Evolutionary conservation across 2,797 vertebrate species (phyloP).

Genomic region (Lacerta bilineata): DNA sequence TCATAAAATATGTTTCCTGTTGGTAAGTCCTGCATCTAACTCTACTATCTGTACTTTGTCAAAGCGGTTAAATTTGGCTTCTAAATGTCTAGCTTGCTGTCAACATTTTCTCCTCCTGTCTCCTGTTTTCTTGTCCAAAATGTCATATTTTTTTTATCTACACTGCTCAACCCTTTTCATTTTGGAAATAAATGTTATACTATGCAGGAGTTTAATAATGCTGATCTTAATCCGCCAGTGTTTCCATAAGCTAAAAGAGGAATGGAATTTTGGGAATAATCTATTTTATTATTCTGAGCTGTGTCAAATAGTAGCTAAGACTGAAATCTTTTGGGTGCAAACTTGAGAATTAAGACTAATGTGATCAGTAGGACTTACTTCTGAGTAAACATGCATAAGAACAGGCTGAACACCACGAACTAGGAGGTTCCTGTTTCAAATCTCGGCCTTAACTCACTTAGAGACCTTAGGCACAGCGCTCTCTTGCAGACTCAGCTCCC

Average conservation of each 20-base stretch:
- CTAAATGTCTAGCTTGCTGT: background rate
- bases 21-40: background rate
- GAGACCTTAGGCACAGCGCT: background rate
- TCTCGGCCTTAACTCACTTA: background rate
- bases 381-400: background rate
- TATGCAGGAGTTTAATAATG: background rate
- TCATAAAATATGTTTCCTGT: constrained; percentile 9
- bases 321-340: background rate
- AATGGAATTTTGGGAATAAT: background rate
- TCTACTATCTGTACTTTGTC: background rate
- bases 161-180: background rate
- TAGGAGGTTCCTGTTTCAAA: background rate
- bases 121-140: background rate
- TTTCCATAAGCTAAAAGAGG: background rate
- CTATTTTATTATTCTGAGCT: background rate
- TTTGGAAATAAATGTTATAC: background rate
- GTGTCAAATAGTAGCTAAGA: background rate
- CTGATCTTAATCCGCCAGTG: background rate
- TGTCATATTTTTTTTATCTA: background rate
- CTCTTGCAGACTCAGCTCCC: background rate
- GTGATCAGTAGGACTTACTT: background rate
- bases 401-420: background rate
- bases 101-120: background rate
- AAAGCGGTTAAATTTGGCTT: background rate
- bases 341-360: background rate